A percentile compares a stretch with the other conserved stretches of the same genome.
Evolutionary conservation across 2,888 invertebrate species (phyloP).

Genomic region (Caenorhabditis parvicauda): DNA sequence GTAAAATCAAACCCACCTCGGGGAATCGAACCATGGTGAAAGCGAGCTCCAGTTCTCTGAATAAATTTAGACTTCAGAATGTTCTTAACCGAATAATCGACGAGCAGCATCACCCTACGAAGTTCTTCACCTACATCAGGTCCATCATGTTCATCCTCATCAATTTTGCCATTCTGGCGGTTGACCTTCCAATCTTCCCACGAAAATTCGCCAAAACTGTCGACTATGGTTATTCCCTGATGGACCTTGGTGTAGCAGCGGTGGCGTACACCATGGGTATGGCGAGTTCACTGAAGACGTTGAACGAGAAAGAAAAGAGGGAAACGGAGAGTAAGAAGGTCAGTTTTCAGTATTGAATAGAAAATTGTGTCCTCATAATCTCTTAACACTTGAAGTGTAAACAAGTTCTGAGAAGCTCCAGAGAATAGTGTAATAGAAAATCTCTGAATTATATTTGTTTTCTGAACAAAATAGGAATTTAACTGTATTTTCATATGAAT

Average conservation of each 20-base stretch:
- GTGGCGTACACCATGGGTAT: constrained; percentile 79
- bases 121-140: constrained; percentile 52
- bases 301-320: constrained; percentile 6
- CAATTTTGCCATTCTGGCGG: constrained; percentile 81
- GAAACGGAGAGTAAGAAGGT: constrained; percentile 3
- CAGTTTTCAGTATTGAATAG: not conserved
- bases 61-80: constrained; percentile 1
- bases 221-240: constrained; percentile 68
- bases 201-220: constrained; percentile 83
- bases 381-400: too few species aligned
- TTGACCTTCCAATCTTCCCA: constrained; percentile 87
- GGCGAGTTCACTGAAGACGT: constrained; percentile 16
- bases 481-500: not conserved
- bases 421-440: too few species aligned
- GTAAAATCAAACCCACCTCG: not conserved
- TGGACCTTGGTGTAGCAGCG: constrained; percentile 92
- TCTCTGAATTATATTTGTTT: not conserved
- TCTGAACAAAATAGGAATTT: not conserved
- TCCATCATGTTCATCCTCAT: constrained; percentile 69
- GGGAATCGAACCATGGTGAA: not conserved
- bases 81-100: constrained; percentile 35
- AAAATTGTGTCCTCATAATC: too few species aligned
- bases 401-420: too few species aligned
- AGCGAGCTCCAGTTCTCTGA: constrained; percentile 5
- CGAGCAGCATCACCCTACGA: constrained; percentile 42